phyloP scores from a whole-genome alignment of 2,888 invertebrate species.

The Mystacides longicornis region DNA sequence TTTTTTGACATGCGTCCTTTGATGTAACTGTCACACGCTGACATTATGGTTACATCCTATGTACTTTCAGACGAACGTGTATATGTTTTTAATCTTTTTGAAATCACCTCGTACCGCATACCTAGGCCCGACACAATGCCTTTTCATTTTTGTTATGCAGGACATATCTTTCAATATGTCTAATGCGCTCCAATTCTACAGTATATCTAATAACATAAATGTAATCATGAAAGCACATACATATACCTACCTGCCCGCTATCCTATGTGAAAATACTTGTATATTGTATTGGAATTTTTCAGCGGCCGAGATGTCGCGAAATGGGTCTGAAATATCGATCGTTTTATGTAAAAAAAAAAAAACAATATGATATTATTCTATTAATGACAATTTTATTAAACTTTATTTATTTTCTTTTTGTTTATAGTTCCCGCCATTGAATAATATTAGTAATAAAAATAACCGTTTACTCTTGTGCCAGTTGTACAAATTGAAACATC shows the following conservation, averaged over 20 bases:
- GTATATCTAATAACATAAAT: background rate
- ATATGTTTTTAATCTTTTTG: constrained; percentile 2
- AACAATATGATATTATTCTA: background rate
- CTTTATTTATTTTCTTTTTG: no score
- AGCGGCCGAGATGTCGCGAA: constrained; percentile 23
- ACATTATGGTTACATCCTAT: no score
- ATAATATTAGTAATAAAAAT: no score
- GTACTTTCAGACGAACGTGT: background rate
- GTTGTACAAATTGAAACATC: no score
- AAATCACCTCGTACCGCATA: background rate
- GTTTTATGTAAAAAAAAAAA: no score
- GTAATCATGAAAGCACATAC: background rate
- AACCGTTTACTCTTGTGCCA: no score
- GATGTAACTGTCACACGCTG: no score
- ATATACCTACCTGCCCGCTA: background rate
- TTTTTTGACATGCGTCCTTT: no score
- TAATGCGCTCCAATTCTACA: constrained; percentile 13
- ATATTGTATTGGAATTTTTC: constrained; percentile 13
- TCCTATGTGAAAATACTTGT: no score
- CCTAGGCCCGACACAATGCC: constrained; percentile 13
- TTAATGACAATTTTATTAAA: constrained; percentile 11
- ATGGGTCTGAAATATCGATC: constrained; percentile 21
- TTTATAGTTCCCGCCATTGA: no score
- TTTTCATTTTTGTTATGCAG: constrained; percentile 9
- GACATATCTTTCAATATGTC: constrained; percentile 6